Evolutionary conservation across 2,113 vertebrate genomes (phyloP).

Genomic region (Paratilapia polleni): DNA sequence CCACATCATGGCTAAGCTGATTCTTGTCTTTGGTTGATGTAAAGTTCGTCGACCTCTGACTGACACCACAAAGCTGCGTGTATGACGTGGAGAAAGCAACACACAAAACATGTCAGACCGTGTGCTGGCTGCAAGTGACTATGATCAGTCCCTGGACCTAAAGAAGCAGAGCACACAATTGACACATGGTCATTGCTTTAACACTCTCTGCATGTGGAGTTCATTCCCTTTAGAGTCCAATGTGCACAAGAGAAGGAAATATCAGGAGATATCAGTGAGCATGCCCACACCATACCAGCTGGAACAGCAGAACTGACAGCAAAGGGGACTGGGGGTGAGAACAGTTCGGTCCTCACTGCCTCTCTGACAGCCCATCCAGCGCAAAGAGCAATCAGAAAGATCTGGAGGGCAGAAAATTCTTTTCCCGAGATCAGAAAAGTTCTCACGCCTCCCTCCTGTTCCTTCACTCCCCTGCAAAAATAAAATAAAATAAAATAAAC

Average conservation of each 20-base stretch:
- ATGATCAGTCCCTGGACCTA: neutral
- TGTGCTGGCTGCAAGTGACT: neutral
- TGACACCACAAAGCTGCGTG: too few relatives aligned
- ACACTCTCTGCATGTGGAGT: neutral
- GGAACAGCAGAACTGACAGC: neutral
- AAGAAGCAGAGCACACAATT: neutral
- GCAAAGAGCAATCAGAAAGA: conserved; percentile 2
- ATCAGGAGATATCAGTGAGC: neutral
- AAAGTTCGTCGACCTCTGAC: neutral
- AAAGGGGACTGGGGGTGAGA: neutral
- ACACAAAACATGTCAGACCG: too few relatives aligned
- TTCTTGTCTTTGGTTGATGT: neutral
- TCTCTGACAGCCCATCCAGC: conserved; percentile 33
- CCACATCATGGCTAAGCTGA: neutral
- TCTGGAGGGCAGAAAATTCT: conserved; percentile 9
- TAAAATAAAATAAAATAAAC: too few relatives aligned
- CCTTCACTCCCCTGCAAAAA: neutral
- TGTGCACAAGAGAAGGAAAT: neutral
- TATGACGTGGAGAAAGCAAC: too few relatives aligned
- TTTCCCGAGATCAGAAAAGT: conserved; percentile 15
- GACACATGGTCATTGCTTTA: neutral
- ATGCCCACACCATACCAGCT: neutral
- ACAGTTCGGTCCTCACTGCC: conserved; percentile 16
- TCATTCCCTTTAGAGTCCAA: neutral
- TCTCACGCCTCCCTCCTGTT: neutral